These are phyloP conservation scores for Poeciliopsis gracilis DNA, from an alignment of 2,797 vertebrate species.

Conservation along the genomic window DNA sequence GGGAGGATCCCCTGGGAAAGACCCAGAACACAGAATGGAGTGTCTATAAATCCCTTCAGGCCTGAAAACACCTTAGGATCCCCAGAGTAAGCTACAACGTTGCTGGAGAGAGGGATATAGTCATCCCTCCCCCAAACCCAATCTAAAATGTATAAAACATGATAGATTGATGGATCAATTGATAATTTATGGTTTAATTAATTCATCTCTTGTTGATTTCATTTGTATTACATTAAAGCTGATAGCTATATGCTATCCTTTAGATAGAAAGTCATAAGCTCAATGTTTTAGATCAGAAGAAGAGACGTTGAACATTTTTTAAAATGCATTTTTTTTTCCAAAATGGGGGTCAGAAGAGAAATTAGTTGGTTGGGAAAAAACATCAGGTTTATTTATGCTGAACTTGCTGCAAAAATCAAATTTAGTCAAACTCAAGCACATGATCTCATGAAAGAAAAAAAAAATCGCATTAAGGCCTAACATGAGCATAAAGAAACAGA, in stretches of 20 bases:
- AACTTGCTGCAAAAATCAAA: conserved; percentile 32
- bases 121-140: not conserved
- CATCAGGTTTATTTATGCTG: conserved; percentile 18
- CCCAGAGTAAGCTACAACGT: not conserved
- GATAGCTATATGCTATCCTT: not conserved
- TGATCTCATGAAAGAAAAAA: conserved; percentile 3
- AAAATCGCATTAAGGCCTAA: conserved; percentile 12
- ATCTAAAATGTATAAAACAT: not conserved
- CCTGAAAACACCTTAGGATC: not conserved
- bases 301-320: not conserved
- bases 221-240: not conserved
- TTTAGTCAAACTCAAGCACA: conserved; percentile 33
- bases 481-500: conserved; percentile 27
- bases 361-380: not conserved
- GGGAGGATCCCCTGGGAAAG: not conserved
- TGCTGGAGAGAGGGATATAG: not conserved
- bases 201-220: not conserved
- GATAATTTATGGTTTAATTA: not conserved
- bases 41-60: not conserved
- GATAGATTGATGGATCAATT: not conserved
- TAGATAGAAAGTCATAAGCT: not conserved
- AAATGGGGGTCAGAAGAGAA: conserved; percentile 8
- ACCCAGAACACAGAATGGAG: not conserved
- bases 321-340: conserved; percentile 1
- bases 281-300: conserved; percentile 1